Conservation (phyloP, 92 coral and sea anemone species). For the Parazoanthus darwini region DNA sequence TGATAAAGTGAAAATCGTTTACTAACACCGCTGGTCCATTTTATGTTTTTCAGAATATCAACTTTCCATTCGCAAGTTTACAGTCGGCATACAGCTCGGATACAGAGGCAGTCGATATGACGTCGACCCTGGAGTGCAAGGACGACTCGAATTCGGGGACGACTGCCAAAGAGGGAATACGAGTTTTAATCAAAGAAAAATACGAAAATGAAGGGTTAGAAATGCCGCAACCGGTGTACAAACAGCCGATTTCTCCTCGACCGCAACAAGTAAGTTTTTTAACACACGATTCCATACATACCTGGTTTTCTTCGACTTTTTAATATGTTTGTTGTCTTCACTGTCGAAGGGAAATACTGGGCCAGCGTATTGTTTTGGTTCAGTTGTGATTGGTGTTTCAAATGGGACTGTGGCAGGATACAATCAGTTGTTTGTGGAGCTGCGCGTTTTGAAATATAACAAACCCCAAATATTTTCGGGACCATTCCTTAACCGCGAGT, state of each 20-base stretch:
- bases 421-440: too few species aligned
- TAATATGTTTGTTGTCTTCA: background rate
- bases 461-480: too few species aligned
- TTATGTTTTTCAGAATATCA: conserved; percentile 10
- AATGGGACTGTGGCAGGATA: too few species aligned
- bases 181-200: conserved; percentile 14
- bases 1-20: background rate
- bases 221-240: conserved; percentile 8
- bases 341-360: background rate
- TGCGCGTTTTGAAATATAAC: too few species aligned
- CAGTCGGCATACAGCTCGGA: background rate
- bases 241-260: conserved; percentile 5
- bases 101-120: background rate
- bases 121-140: background rate
- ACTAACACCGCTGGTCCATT: background rate
- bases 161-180: conserved; percentile 20
- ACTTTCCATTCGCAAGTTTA: background rate
- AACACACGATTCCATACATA: background rate
- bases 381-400: too few species aligned
- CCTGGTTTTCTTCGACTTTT: background rate
- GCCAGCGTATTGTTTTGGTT: too few species aligned
- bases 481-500: too few species aligned
- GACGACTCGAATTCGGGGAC: background rate
- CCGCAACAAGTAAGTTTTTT: conserved; percentile 29
- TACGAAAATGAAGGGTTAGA: conserved; percentile 26